Conservation (phyloP, 2,797 vertebrate species). For the Brotula barbata region DNA sequence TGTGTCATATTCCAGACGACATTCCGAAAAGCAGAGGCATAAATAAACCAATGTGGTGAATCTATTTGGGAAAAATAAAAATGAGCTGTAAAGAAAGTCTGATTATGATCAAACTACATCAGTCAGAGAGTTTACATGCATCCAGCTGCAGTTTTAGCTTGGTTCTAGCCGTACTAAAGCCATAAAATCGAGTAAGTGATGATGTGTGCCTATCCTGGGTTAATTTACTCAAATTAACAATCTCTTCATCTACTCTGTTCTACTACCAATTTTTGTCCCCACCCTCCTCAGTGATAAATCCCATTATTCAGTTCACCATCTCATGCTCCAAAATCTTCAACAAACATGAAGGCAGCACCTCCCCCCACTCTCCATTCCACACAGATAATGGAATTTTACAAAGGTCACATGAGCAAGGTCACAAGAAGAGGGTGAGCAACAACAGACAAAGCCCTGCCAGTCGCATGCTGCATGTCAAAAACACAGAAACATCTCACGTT, state of each 20-base stretch:
- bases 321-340: constrained; percentile 13
- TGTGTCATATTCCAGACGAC: background rate
- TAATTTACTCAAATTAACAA: no score
- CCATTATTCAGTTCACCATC: constrained; percentile 23
- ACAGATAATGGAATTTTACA: constrained; percentile 51
- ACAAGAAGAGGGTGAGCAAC: background rate
- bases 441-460: background rate
- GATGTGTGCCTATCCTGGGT: no score
- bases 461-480: background rate
- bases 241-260: no score
- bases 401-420: constrained; percentile 38
- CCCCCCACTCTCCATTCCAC: constrained; percentile 22
- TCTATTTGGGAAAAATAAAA: background rate
- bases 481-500: no score
- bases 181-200: no score
- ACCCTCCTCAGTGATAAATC: constrained; percentile 3
- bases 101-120: background rate
- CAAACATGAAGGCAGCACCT: background rate
- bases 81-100: constrained; percentile 6
- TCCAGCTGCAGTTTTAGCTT: no score
- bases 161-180: no score
- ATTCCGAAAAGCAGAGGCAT: no score
- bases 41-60: no score
- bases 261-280: constrained; percentile 2
- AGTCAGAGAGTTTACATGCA: constrained; percentile 1